Base-by-base conservation (phyloP, 1,140 invertebrate genomes). In the Aphaenogaster ashmeadi region DNA sequence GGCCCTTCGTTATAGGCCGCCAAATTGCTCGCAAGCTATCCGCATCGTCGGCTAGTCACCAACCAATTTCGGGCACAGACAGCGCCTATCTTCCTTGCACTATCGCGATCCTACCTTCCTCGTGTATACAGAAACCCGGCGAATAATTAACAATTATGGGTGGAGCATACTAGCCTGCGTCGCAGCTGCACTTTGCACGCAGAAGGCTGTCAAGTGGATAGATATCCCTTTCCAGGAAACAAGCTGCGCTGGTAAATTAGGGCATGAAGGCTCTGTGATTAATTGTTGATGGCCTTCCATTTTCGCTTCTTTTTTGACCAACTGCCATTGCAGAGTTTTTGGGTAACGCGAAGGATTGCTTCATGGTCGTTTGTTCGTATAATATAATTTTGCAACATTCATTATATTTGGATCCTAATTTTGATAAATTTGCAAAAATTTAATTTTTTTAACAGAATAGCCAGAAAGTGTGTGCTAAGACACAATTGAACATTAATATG, bases 1-100 rank as follows among this genome's bases (percentile, higher is more conserved):
- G 93, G 87, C 91, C 93, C 93, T 92, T 93, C 92, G 93, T 93
- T 94, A 94, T 92, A 81, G 88, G 78, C 92, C 92, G 93, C 93
- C 92, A 94, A 94, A 94, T 94, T 94, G 93, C 92, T 91, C 90
- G 91, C 89, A 79, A 93, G 87, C 89, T 91, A 87, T 79, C 78
- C 78, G 60, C 84, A 89, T 85, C 90, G 84, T 64, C 87, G 80
- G 80, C 88, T 91, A 92, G 92, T 91, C 86, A 87, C 84, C 87
- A 79, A 91, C 93, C 90, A 92, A 90, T 93, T 93, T 92, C 74
- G 56, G 62, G 64, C 80, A 79, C 60, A 60, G 60, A 62, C 84
- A 83, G 54, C 47, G n/a, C 56, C 78, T 58, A 54, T 67, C 80
- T 87, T 66, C 18, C 27, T 87, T 36, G 15, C 33, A 47, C 56